Evolutionary conservation across 2,797 vertebrate genomes (phyloP), one percentile per base, ranked within the genome.

Genomic region (Meda fulgida): DNA sequence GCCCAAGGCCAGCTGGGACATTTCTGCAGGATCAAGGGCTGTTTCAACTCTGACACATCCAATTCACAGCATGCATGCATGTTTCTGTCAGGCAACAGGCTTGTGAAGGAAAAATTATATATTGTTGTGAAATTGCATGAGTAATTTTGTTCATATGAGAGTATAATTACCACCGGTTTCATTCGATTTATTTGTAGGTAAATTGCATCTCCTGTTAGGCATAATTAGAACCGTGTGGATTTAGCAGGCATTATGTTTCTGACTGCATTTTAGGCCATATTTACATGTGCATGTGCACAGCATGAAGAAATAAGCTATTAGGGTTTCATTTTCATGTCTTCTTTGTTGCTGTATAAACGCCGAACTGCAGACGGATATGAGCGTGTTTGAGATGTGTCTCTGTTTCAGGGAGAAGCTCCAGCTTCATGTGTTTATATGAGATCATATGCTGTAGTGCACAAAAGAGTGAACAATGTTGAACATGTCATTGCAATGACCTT

Each of bases 1-100:
- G 81, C 48, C 81, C 55, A 34, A 16, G 75, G 76, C 80, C 66
- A 78, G 55, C 43, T 73, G 53, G 70, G 69, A 72, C 34, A 2
- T 23, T 46, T 86, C 75, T 66, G 55, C 67, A 4, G 1, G 31
- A 43, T 79, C 58, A 67, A 83, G 82, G 34, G 11, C 19, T n/a
- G 18, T 18, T 69, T 69, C n/a, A 51, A 38, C 78, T 69, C 48
- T 55, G 66, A 71, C 66, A 51, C 31, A 40, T 46, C 48, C 26
- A 13, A 53, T 38, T 26, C 66, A 21, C 66, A 5, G 51, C 51
- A 60, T 67, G 34, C 51, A 72, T 67, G 34, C 21, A n/a, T 29
- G 51, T 58, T 55, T 16, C 43, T 31, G 80, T 43, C 67, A 40
- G n/a, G 3, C 4, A 4, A 80, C 60, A 10, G 65, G 16, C 79